Conservation (phyloP, 1,140 invertebrate genomes). For the Homarus americanus region DNA sequence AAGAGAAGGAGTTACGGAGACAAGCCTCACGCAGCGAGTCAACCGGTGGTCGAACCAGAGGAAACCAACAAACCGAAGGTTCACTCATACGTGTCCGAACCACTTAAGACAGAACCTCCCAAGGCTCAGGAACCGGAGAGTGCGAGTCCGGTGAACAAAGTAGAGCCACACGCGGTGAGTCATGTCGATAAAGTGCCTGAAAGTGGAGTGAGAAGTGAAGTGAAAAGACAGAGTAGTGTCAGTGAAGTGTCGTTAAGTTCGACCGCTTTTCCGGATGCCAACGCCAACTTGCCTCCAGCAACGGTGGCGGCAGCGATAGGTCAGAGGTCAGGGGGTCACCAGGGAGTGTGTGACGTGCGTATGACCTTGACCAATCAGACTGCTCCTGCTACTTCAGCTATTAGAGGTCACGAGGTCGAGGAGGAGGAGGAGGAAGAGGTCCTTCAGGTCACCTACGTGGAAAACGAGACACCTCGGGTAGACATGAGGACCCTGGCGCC, state of each 20-base stretch:
- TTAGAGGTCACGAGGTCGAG: conserved; percentile 22
- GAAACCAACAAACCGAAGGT: conserved; percentile 51
- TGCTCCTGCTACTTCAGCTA: not conserved
- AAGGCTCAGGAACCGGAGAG: not conserved
- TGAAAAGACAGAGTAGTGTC: not conserved
- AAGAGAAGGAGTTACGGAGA: conserved; percentile 70
- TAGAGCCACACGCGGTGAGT: conserved; percentile 1
- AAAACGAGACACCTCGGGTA: conserved; percentile 23
- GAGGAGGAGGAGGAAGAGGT: conserved; percentile 64
- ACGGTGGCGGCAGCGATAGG: not conserved
- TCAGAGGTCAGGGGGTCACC: no score
- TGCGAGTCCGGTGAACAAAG: not conserved
- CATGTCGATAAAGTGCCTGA: conserved; percentile 48
- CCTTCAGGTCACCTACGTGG: conserved; percentile 59
- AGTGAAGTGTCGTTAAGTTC: not conserved
- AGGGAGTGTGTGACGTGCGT: not conserved
- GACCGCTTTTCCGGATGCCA: conserved; percentile 27
- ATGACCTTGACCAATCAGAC: not conserved
- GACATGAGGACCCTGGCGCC: conserved; percentile 1
- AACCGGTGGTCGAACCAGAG: conserved; percentile 26
- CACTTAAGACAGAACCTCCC: conserved; percentile 31
- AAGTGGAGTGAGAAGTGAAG: conserved; percentile 14
- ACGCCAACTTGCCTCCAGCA: conserved; percentile 18
- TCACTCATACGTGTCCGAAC: conserved; percentile 15
- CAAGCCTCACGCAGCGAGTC: conserved; percentile 50